Base-by-base conservation (phyloP, 1,140 invertebrate genomes). In the Apocrypta bakeri region DNA sequence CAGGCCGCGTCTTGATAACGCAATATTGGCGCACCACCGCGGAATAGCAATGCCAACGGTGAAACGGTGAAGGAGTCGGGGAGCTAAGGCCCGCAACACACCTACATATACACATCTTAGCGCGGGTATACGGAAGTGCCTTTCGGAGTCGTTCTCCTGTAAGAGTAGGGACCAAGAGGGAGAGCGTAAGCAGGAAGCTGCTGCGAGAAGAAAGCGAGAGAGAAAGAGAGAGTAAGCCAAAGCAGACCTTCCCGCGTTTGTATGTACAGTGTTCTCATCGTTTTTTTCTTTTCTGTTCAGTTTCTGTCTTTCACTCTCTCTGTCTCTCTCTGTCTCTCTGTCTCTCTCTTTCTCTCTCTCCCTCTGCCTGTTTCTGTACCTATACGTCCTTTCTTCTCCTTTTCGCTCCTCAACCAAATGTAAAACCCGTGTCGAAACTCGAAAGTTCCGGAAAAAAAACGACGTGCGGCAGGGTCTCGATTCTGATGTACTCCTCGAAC, bases 391-490 rank as follows among this genome's bases (percentile, higher is more conserved):
- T 9, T 76, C 27, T 56, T 56, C 79, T 81, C 24, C 42, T 79
- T 83, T 80, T 82, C 78, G 87, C 84, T 82, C 81, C 78, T 63
- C 61, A 73, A 77, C 86, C 86, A 90, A 91, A 91, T 90, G 90
- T 91, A 90, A 90, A 91, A 91, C 88, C 87, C 90, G 87, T 90
- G 89, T 91, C 87, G 88, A 89, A 91, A 90, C 89, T 91, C 87
- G 88, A 89, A 91, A 90, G 88, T 90, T 90, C 81, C 81, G 29
- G 83, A 86, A 84, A 87, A n/a, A n/a, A 86, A 85, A 79, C 77
- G 77, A 75, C 61, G 69, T 9, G 63, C 37, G 6, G 21, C 25
- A 82, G 66, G 83, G 76, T 68, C 48, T 61, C 14, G 24, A 33
- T 27, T 31, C 66, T 37, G 37, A 8, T 25, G 27, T 17, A 24